phyloP scores from a whole-genome alignment of 2,888 invertebrate genomes.

The Phorcus lineatus region DNA sequence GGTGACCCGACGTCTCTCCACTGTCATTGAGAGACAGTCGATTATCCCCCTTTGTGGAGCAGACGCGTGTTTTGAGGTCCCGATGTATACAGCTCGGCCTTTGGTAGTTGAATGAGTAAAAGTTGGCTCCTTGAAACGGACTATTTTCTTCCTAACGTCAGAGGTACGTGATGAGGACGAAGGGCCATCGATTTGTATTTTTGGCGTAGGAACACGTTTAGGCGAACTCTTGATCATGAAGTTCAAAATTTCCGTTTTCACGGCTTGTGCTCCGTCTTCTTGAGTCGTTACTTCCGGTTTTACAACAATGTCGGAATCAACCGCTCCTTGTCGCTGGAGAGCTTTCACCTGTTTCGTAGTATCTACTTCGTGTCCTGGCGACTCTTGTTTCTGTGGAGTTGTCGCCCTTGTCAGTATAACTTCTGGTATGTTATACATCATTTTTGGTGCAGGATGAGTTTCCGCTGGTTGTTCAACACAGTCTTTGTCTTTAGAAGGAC shows the following conservation, averaged over 20 bases:
- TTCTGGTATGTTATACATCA: not conserved
- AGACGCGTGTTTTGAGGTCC: not conserved
- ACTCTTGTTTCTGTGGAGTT: not conserved
- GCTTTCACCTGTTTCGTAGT: not conserved
- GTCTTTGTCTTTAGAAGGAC: not conserved
- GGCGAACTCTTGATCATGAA: not conserved
- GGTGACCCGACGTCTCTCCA: not conserved
- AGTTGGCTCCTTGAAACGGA: not conserved
- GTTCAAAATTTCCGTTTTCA: not conserved
- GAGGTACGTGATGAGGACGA: not conserved
- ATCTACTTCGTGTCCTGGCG: not conserved
- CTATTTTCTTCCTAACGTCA: not conserved
- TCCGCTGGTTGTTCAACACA: not conserved
- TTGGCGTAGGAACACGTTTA: not conserved
- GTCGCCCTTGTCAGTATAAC: not conserved
- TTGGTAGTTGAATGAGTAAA: not conserved
- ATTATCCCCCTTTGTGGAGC: not conserved
- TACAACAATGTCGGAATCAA: not conserved
- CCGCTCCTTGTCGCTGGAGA: not conserved
- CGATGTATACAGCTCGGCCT: not conserved
- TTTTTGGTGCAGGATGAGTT: not conserved
- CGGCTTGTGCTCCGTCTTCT: not conserved
- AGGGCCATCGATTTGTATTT: not conserved
- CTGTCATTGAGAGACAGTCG: constrained; percentile 14
- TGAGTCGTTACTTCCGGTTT: not conserved